These are phyloP conservation scores for Arizona elegans DNA, from an alignment of 2,113 vertebrate species.

Conservation along the genomic window DNA sequence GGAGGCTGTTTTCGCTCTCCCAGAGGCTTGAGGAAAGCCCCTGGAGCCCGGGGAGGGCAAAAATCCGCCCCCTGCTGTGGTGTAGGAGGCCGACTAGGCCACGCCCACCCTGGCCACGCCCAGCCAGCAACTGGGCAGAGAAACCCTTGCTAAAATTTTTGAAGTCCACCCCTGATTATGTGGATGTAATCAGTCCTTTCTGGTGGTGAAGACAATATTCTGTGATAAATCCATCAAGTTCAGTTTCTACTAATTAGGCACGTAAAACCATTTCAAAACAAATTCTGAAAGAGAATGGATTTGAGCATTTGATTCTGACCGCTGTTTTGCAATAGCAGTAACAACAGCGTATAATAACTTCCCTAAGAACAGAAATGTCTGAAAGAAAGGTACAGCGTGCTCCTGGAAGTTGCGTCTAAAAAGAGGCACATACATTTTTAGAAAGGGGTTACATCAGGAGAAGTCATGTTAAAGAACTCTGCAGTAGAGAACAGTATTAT, in stretches of 20 bases:
- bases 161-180: too few species aligned
- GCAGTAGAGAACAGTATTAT: background rate
- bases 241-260: background rate
- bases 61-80: too few species aligned
- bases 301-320: background rate
- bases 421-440: background rate
- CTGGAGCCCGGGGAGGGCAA: too few species aligned
- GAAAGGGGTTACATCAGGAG: background rate
- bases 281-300: background rate
- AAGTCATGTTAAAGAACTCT: background rate
- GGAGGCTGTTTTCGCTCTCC: too few species aligned
- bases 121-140: too few species aligned
- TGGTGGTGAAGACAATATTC: background rate
- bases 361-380: background rate
- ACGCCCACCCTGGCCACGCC: too few species aligned
- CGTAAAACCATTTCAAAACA: background rate
- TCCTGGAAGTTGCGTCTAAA: background rate
- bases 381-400: background rate
- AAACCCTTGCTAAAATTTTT: too few species aligned
- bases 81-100: too few species aligned
- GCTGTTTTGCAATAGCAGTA: background rate
- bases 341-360: too few species aligned
- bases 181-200: background rate
- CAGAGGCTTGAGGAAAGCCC: too few species aligned
- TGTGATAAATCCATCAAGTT: background rate